Percentiles rank a stretch among this genome's conserved stretches.
Evolutionary conservation across 2,888 invertebrate genomes (phyloP).

Genomic region (Trissoscelio sp.): DNA sequence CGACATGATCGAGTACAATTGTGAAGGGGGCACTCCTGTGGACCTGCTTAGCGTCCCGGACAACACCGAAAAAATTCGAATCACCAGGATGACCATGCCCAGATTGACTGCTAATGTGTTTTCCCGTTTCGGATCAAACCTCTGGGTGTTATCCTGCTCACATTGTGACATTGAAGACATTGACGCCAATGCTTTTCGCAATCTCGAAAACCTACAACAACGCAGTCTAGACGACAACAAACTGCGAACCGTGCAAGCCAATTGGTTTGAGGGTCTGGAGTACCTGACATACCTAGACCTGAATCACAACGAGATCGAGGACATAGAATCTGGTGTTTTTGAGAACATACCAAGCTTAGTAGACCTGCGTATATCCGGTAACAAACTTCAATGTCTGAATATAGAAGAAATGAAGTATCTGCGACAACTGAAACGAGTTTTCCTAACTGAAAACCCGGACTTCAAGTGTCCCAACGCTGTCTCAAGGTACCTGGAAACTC

Average conservation of each 20-base stretch:
- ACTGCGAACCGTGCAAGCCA: constrained; percentile 72
- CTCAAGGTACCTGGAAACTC: constrained; percentile 72
- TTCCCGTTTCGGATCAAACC: constrained; percentile 75
- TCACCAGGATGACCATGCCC: constrained; percentile 74
- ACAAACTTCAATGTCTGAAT: constrained; percentile 78
- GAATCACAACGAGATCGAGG: constrained; percentile 77
- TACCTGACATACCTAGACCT: constrained; percentile 79
- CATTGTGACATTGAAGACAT: constrained; percentile 78
- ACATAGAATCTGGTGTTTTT: constrained; percentile 78
- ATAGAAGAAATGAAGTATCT: constrained; percentile 74
- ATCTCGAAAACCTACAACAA: constrained; percentile 77
- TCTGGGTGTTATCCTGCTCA: constrained; percentile 78
- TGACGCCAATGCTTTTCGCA: constrained; percentile 76
- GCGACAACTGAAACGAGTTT: constrained; percentile 74
- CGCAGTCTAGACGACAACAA: constrained; percentile 78
- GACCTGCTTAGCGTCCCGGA: constrained; percentile 75
- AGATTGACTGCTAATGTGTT: constrained; percentile 75
- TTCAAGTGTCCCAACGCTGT: constrained; percentile 79
- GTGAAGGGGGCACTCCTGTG: constrained; percentile 74
- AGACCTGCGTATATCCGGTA: constrained; percentile 80
- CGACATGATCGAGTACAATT: constrained; percentile 77
- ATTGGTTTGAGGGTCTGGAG: constrained; percentile 77
- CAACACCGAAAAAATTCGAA: constrained; percentile 75
- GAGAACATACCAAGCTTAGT: constrained; percentile 74
- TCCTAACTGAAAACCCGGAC: constrained; percentile 76